Evolutionary conservation across 2,797 vertebrate genomes (phyloP).

Genomic region (Crocodylus rhombifer): DNA sequence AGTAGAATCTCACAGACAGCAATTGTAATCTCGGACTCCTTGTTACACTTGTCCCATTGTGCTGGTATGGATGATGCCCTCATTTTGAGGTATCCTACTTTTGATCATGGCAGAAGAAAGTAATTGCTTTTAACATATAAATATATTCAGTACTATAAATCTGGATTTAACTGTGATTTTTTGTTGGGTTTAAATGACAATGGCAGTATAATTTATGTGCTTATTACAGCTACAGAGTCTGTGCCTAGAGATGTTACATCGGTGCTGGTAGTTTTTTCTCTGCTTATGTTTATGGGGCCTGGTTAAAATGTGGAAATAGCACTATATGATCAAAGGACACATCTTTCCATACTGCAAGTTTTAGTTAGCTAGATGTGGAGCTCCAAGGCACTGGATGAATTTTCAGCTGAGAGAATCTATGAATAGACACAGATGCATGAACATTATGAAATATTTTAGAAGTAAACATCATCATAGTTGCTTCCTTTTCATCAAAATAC

Average conservation of each 20-base stretch:
- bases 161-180: background rate
- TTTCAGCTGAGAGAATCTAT: slow-evolving; percentile 27
- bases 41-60: background rate
- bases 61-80: background rate
- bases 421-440: slow-evolving; percentile 33
- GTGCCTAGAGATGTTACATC: background rate
- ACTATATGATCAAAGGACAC: slow-evolving; percentile 7
- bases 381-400: background rate
- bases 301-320: background rate
- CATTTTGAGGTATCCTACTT: background rate
- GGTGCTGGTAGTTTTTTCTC: background rate
- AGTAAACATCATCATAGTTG: slow-evolving; percentile 42
- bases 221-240: background rate
- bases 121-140: background rate
- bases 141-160: background rate
- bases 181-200: background rate
- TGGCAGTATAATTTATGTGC: background rate
- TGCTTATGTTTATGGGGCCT: background rate
- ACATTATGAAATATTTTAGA: slow-evolving; percentile 34
- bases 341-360: background rate
- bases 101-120: background rate
- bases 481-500: slow-evolving; percentile 56
- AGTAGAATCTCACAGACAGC: background rate
- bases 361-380: background rate
- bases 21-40: background rate